Evolutionary conservation across 2,888 invertebrate genomes (phyloP), one percentile per base, ranked within the genome.

Genomic region (Mechanitis messenoides): DNA sequence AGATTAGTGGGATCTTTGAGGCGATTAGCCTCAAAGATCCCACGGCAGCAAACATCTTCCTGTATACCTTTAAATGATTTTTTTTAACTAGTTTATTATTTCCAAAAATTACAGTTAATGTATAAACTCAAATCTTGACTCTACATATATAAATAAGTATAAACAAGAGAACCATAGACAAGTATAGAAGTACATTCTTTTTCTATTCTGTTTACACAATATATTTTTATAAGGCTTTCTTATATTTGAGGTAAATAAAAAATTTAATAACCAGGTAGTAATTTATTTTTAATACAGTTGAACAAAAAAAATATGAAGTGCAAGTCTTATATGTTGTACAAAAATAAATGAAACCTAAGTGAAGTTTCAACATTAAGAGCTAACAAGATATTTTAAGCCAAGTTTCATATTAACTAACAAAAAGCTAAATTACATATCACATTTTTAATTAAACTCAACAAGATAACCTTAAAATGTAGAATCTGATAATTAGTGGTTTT

Each of bases 371-470:
- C 79, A 76, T 78, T 74, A 80, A 74, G 50, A 50, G 80, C 81
- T 84, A 84, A 82, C 74, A 77, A 77, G 78, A 79, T 77, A 78
- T 73, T 70, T 77, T 79, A 82, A 80, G 79, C 81, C 73, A 77
- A 65, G 69, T 72, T 78, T 79, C 63, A 68, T 70, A 78, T 78
- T 78, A 72, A 77, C 78, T 79, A 86, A 84, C 78, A 73, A 75
- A 73, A 80, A 83, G 77, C 79, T 79, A 83, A 81, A 81, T 77
- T 77, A 81, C 79, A 81, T 83, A 88, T 88, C 89, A 89, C 87
- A 88, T 74, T 85, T 84, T 84, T 78, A 85, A 84, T 82, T 84
- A 85, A 88, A 87, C 80, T 84, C 82, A 84, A 85, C 78, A 82
- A 80, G 76, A 76, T 75, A 75, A 59, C 60, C 58, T 35, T 63